Base-by-base conservation (phyloP, 2,888 invertebrate species). In the Euclidia mi region DNA sequence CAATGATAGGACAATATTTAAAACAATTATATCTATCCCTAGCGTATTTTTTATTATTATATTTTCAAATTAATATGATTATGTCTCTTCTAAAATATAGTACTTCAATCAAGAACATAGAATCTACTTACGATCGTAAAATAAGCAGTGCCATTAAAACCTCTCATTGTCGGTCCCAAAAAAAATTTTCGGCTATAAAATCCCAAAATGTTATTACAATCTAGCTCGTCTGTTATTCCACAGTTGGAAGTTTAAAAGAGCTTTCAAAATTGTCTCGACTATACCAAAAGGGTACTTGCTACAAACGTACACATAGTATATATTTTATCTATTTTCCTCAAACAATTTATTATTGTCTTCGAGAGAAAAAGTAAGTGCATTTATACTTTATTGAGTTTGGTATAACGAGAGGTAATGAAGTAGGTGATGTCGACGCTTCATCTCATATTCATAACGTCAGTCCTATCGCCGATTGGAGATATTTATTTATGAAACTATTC, bases 341-440 rank as follows among this genome's bases (percentile, higher is more conserved):
- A 12, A 38, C 44, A 10, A 41, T 40, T 25, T 48, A 40, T 48
- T 43, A 15, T 41, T 4, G 28, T 45, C 17, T 47, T 35, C 45
- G 44, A 11, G 34, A 15, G 25, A 57, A 58, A 60, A 56, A 50
- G 35, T 50, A 56, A 62, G 46, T 65, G 61, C 63, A 67, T 60
- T 58, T 56, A 57, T 63, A 56, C 77, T 17, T 84, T 88, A 85
- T 86, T 85, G 84, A 80, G 81, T 88, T 86, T 87, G 86, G 84
- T 85, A 87, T 88, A 88, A 86, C 81, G 71, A 81, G 82, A 79
- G 84, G 79, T 90, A 90, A 90, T 88, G 86, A 89, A 88, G 67
- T 76, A 48, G 76, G 74, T 76, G 78, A 76, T 82, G 76, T 67
- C 64, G 68, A 65, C 60, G 56, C 69, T 81, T 85, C 86, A 89